These are phyloP conservation scores for Onychomys leucogaster DNA, from an alignment of 2,797 vertebrate species.

Conservation along the genomic window DNA sequence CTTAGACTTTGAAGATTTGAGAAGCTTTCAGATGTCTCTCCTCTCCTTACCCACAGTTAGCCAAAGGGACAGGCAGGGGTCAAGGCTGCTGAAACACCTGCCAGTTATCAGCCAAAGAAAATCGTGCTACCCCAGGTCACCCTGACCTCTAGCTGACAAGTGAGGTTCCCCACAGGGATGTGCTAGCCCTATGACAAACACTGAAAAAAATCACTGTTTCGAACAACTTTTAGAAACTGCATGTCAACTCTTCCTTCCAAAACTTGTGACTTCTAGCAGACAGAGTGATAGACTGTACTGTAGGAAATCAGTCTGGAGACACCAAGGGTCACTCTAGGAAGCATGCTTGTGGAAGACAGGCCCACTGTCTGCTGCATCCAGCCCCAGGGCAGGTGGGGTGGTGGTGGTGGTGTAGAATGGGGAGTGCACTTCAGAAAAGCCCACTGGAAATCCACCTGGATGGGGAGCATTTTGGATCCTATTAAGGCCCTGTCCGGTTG, in stretches of 20 bases:
- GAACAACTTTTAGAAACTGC: neutral
- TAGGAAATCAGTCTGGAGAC: neutral
- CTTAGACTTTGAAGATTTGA: neutral
- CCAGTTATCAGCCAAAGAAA: neutral
- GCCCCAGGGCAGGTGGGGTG: neutral
- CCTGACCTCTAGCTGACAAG: neutral
- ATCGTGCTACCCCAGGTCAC: neutral
- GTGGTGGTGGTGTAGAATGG: too few species aligned
- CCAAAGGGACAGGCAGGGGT: neutral
- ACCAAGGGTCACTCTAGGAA: neutral
- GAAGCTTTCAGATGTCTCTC: rapidly evolving
- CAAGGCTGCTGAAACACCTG: neutral
- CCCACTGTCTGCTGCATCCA: neutral
- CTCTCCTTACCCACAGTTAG: neutral
- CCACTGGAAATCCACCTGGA: neutral
- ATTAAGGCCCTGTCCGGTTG: neutral
- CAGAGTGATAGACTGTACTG: neutral
- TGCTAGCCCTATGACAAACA: neutral
- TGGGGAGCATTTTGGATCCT: too few species aligned
- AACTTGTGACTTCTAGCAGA: neutral
- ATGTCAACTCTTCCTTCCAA: neutral
- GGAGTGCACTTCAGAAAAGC: neutral
- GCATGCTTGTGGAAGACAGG: neutral
- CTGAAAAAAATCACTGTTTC: neutral
- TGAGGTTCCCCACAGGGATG: neutral